Base-by-base conservation (phyloP, 2,888 invertebrate genomes). In the Caenorhabditis sp. region DNA sequence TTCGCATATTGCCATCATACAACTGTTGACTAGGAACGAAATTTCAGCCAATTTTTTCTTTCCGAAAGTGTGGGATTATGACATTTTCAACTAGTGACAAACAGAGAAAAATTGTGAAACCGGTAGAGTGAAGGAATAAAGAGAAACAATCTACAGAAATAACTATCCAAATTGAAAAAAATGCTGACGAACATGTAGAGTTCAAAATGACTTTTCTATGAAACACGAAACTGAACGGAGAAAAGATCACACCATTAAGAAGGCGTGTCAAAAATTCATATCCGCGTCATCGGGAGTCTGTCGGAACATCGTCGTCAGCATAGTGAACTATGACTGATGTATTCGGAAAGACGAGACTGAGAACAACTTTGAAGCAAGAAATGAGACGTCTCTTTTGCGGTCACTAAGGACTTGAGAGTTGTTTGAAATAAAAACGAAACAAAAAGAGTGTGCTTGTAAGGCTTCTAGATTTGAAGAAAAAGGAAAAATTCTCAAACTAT, bases 181-280 rank as follows among this genome's bases (percentile, higher is more conserved):
- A n/a, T n/a, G n/a, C n/a, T n/a, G n/a, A n/a, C n/a, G n/a, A n/a
- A n/a, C n/a, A n/a, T n/a, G n/a, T n/a, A n/a, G 28, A 24, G 40
- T 3, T 8, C 40, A 4, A 9, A 37, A 35, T 40, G 28, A 47
- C 18, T 47, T 18, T 3, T 3, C n/a, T 18, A 4, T 18, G 47
- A 47, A 47, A 18, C 18, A 18, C 9, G 47, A 47, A 47, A 47
- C 47, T n/a, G 18, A 18, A 9, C 47, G 1, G 18, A 47, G 47
- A n/a, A n/a, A n/a, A n/a, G n/a, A n/a, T n/a, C n/a, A 18, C 5
- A 6, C 18, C 18, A 13, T 13, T 13, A 4, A n/a, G 18, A 47
- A 20, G 47, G 4, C n/a, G 5, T 37, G 35, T 67, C 28, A 40
- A 56, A 20, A 67, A 67, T 67, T 67, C 67, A 67, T 67, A 67